These are phyloP conservation scores for Corythoichthys intestinalis DNA, from an alignment of 2,113 vertebrate species.

Conservation along the genomic window DNA sequence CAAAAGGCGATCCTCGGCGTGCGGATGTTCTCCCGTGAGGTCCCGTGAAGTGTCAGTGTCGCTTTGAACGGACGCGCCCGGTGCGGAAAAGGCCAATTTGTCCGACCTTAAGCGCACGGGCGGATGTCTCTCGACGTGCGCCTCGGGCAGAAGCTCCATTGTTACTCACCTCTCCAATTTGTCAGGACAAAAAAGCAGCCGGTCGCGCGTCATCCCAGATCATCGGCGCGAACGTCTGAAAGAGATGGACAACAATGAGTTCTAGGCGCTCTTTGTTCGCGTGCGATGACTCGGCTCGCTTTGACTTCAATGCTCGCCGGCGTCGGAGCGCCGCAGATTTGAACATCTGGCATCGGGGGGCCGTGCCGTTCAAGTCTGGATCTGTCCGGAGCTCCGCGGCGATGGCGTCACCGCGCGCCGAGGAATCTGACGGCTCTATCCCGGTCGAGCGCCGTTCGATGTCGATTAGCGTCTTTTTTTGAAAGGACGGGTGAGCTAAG, in stretches of 20 bases:
- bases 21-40: conserved; percentile 7
- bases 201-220: conserved; percentile 43
- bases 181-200: conserved; percentile 61
- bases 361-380: conserved; percentile 72
- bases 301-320: not conserved
- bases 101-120: conserved; percentile 29
- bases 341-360: conserved; percentile 67
- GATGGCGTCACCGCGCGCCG: conserved; percentile 66
- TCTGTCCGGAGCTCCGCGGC: conserved; percentile 64
- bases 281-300: not conserved
- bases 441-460: conserved; percentile 4
- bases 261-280: not conserved
- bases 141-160: conserved; percentile 70
- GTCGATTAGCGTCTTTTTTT: not conserved
- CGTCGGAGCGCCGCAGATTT: conserved; percentile 29
- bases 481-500: conserved; percentile 22
- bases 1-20: conserved; percentile 5
- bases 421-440: conserved; percentile 66
- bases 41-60: conserved; percentile 18
- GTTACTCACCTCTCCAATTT: conserved; percentile 51
- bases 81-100: conserved; percentile 16
- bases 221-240: conserved; percentile 49
- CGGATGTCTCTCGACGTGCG: conserved; percentile 48
- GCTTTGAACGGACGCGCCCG: conserved; percentile 11
- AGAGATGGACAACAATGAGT: conserved; percentile 13